A percentile compares a stretch with the other conserved stretches of the same genome.
These are phyloP conservation scores for Xanthia icteritia DNA, from an alignment of 2,888 invertebrate species.

Conservation along the genomic window DNA sequence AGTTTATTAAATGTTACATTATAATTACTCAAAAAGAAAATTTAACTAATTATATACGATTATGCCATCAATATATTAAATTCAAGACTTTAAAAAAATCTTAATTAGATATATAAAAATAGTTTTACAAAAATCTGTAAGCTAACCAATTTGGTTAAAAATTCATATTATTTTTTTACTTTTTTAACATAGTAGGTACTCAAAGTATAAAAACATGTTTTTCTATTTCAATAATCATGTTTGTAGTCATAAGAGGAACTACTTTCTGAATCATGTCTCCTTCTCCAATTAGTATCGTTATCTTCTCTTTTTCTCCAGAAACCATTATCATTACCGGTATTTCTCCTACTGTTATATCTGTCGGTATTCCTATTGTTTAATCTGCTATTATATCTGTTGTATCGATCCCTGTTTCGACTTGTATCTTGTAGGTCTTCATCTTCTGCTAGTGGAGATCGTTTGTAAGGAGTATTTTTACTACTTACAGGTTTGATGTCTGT, in stretches of 20 bases:
- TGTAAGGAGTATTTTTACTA: constrained; percentile 28
- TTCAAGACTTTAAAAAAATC: background rate
- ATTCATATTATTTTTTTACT: too few relatives aligned
- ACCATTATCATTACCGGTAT: background rate
- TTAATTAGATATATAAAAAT: constrained; percentile 2
- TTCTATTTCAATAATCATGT: constrained; percentile 72
- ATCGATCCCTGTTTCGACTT: constrained; percentile 42
- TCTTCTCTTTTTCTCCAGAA: constrained; percentile 37
- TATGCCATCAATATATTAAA: constrained; percentile 2
- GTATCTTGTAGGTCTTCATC: constrained; percentile 48
- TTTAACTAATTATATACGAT: background rate
- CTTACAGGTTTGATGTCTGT: constrained; percentile 71
- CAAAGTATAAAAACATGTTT: constrained; percentile 1
- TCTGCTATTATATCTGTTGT: constrained; percentile 47
- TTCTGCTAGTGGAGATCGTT: constrained; percentile 64
- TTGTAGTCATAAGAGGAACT: constrained; percentile 73
- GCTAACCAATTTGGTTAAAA: background rate
- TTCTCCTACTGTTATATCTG: constrained; percentile 16
- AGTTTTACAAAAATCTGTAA: background rate
- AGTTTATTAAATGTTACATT: background rate
- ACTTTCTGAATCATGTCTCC: constrained; percentile 51
- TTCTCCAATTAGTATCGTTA: constrained; percentile 44
- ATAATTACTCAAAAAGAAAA: constrained; percentile 1
- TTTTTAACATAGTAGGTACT: background rate
- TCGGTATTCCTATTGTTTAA: constrained; percentile 18